These are phyloP conservation scores for Muscina levida DNA, from an alignment of 2,888 invertebrate genomes.

Conservation along the genomic window DNA sequence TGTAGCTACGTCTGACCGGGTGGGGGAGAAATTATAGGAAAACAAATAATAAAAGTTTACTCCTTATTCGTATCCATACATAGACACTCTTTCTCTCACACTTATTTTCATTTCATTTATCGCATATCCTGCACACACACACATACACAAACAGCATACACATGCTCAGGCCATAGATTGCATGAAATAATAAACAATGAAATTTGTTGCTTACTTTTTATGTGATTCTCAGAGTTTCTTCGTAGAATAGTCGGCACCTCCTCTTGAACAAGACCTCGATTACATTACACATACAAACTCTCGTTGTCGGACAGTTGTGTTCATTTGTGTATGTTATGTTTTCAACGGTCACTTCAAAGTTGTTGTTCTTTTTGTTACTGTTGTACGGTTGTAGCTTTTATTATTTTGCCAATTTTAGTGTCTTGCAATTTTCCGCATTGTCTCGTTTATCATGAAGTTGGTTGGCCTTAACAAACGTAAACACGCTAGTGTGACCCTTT, in stretches of 20 bases:
- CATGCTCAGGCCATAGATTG: background rate
- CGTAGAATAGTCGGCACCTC: constrained; percentile 28
- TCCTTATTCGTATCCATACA: constrained; percentile 23
- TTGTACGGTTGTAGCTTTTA: constrained; percentile 15
- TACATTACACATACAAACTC: background rate
- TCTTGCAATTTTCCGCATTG: constrained; percentile 68
- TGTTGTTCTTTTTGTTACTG: background rate
- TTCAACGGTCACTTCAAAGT: constrained; percentile 11
- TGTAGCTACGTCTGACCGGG: no score
- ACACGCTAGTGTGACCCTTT: no score
- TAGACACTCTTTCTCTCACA: background rate
- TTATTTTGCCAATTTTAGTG: constrained; percentile 57
- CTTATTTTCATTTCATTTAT: constrained; percentile 3
- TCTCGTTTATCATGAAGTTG: constrained; percentile 68
- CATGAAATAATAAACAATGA: constrained; percentile 66
- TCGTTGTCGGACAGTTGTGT: constrained; percentile 22
- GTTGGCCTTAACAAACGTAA: constrained; percentile 32
- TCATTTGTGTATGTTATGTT: constrained; percentile 33
- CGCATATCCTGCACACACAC: background rate
- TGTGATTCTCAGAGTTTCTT: constrained; percentile 65
- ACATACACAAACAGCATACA: background rate
- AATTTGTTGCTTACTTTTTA: constrained; percentile 67
- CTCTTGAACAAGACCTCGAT: constrained; percentile 3
- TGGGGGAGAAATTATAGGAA: constrained; percentile 32
- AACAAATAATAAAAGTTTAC: constrained; percentile 52